Base-by-base conservation (phyloP, 2,888 invertebrate genomes). In the Calliscelio sp. region DNA sequence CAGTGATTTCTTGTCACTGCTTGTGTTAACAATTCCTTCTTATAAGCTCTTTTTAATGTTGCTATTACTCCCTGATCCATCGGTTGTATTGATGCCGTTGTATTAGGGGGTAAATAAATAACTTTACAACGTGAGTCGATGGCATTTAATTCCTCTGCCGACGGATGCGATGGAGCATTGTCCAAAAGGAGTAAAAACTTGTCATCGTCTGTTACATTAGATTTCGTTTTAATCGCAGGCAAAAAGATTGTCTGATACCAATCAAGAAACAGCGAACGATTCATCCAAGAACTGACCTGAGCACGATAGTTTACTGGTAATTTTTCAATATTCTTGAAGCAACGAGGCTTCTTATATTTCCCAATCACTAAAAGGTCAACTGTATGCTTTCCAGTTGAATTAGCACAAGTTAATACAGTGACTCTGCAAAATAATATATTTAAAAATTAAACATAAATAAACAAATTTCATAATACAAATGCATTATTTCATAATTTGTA, bases 101-200 rank as follows among this genome's bases (percentile, higher is more conserved):
- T 44, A 20, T 68, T 68, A 35, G 70, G 55, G 10, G 70, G 70
- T 11, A 70, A 6, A 57, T 70, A 70, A 18, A 70, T 18, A 4
- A 70, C 18, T 38, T 25, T 10, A 18, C 70, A 70, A 20, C 28
- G 57, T 8, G 55, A 38, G 16, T 55, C 53, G 8, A 70, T 57
- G 5, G 3, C n/a, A 25, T 70, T 28, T 1, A 70, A 18, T 18
- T 70, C 70, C 18, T 70, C 70, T n/a, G 41, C n/a, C 11, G 70
- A n/a, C 25, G 70, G 70, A 55, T 70, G 57, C 1, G 44, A 70
- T 14, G 70, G 55, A 18, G 70, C 70, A 20, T 55, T 70, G 32
- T 70, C 70, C 28, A 70, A 25, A 18, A 70, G 6, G 14, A 68
- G 11, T 49, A 20, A 49, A 20, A 20, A 65, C n/a, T n/a, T n/a